A percentile compares a stretch with the other conserved stretches of the same genome.
phyloP scores from a whole-genome alignment of 1,140 invertebrate species.

The Drosophila kikkawai region DNA sequence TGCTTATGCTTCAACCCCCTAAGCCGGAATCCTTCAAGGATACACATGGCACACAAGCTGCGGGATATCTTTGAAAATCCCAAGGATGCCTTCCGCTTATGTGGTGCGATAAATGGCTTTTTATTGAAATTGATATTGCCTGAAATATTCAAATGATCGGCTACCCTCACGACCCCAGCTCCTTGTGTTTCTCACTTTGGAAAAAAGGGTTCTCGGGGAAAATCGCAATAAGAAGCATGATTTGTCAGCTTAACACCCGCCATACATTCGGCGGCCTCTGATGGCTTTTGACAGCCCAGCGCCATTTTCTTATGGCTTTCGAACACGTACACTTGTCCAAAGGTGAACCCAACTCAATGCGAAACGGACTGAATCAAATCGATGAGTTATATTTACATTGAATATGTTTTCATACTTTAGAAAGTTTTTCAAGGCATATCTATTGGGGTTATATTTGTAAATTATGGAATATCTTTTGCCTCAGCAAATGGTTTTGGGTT shows the following conservation, averaged over 20 bases:
- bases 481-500: neutral
- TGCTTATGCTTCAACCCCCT: constrained; percentile 60
- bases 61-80: constrained; percentile 34
- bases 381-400: constrained; percentile 10
- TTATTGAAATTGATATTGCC: constrained; percentile 85
- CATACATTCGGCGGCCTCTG: constrained; percentile 44
- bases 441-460: neutral
- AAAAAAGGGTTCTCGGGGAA: constrained; percentile 57
- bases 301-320: constrained; percentile 36
- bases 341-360: constrained; percentile 10
- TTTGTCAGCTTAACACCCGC: constrained; percentile 84
- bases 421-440: constrained; percentile 18
- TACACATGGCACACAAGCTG: constrained; percentile 13
- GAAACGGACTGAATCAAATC: constrained; percentile 12
- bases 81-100: constrained; percentile 58
- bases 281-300: constrained; percentile 42
- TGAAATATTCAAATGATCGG: constrained; percentile 77
- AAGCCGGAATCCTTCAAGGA: constrained; percentile 60
- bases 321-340: constrained; percentile 1
- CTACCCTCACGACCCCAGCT: constrained; percentile 1
- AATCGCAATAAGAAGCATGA: constrained; percentile 78
- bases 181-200: neutral
- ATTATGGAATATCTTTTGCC: constrained; percentile 16
- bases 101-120: constrained; percentile 84
- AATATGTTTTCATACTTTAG: constrained; percentile 18